These are phyloP conservation scores for Gopherus flavomarginatus DNA, from an alignment of 2,113 vertebrate species.

Conservation along the genomic window DNA sequence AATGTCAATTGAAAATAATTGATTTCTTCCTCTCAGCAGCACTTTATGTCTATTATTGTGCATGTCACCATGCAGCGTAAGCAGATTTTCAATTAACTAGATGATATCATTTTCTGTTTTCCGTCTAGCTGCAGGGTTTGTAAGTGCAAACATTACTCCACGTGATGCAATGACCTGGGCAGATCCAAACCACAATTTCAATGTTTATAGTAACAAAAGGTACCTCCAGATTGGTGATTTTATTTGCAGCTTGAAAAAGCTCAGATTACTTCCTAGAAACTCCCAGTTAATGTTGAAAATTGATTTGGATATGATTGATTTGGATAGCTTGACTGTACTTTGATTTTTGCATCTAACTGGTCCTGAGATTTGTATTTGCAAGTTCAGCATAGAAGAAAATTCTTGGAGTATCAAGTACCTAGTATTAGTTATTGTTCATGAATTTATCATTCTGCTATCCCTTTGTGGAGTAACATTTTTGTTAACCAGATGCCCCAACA, in stretches of 20 bases:
- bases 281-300: constrained; percentile 16
- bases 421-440: neutral
- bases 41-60: constrained; percentile 73
- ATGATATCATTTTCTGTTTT: constrained; percentile 67
- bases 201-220: constrained; percentile 37
- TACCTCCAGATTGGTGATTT: constrained; percentile 23
- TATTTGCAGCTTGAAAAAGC: constrained; percentile 22
- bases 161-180: constrained; percentile 54
- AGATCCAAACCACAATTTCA: constrained; percentile 39
- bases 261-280: neutral
- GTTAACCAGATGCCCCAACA: neutral
- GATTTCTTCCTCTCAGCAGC: constrained; percentile 70
- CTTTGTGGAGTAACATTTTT: neutral
- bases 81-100: constrained; percentile 73
- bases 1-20: constrained; percentile 73
- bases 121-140: constrained; percentile 51
- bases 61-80: constrained; percentile 55
- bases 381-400: neutral
- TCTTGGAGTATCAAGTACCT: neutral
- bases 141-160: constrained; percentile 40
- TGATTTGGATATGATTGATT: neutral
- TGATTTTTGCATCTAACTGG: neutral
- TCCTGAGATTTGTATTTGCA: neutral
- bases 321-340: neutral
- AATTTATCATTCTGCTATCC: neutral